A percentile compares a stretch with the other conserved stretches of the same genome.
Evolutionary conservation across 2,888 invertebrate species (phyloP).

Genomic region (Laspeyria flexula): DNA sequence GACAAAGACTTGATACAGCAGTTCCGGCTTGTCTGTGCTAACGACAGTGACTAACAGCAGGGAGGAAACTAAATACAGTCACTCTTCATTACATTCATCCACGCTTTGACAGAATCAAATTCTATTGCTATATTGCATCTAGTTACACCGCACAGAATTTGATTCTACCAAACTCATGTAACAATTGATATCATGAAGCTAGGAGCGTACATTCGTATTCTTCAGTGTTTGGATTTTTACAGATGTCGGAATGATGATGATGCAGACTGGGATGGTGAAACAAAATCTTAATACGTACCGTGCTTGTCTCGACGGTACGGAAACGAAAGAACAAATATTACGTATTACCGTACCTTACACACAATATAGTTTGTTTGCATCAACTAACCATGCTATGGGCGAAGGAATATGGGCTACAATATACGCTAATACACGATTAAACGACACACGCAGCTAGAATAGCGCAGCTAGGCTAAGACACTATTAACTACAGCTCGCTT

Average conservation of each 20-base stretch:
- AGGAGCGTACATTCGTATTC: slow-evolving; percentile 76
- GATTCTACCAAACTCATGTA: slow-evolving; percentile 57
- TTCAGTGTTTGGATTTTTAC: slow-evolving; percentile 90
- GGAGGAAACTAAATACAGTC: slow-evolving; percentile 68
- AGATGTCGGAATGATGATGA: slow-evolving; percentile 99
- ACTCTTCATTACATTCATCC: slow-evolving; percentile 70
- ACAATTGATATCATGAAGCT: slow-evolving; percentile 51
- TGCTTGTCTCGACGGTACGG: slow-evolving; percentile 94
- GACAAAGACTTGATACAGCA: slow-evolving; percentile 80
- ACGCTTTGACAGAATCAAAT: slow-evolving; percentile 69
- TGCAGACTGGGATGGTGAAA: slow-evolving; percentile 98
- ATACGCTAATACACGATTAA: slow-evolving; percentile 80
- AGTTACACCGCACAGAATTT: slow-evolving; percentile 47
- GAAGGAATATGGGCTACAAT: slow-evolving; percentile 72
- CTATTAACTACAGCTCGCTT: slow-evolving; percentile 67
- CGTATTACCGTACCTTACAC: slow-evolving; percentile 79
- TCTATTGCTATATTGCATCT: slow-evolving; percentile 35
- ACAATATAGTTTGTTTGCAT: slow-evolving; percentile 81
- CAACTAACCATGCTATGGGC: slow-evolving; percentile 81
- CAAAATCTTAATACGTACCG: slow-evolving; percentile 92
- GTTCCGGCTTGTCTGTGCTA: slow-evolving; percentile 82
- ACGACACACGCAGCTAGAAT: slow-evolving; percentile 79
- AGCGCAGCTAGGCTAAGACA: slow-evolving; percentile 78
- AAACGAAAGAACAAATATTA: slow-evolving; percentile 73
- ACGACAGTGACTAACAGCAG: slow-evolving; percentile 76